Evolutionary conservation across 2,888 invertebrate genomes (phyloP).

Genomic region (Alsophila aescularia): DNA sequence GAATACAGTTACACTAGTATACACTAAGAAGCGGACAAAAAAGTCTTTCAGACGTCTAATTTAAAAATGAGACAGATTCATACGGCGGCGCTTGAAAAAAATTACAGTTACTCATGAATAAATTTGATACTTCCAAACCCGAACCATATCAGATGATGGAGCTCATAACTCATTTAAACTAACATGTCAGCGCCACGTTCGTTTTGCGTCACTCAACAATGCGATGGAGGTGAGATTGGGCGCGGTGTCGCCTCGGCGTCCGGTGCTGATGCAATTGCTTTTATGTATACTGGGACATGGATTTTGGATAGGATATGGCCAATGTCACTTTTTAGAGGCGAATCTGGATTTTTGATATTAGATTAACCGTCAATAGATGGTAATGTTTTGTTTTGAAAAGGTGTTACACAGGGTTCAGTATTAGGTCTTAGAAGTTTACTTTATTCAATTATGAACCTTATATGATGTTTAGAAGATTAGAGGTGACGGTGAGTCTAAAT

Average conservation of each 20-base stretch:
- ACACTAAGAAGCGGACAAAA: background rate
- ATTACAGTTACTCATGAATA: slow-evolving; percentile 16
- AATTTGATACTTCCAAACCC: slow-evolving; percentile 27
- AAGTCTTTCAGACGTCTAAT: background rate
- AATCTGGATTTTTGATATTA: slow-evolving; percentile 3
- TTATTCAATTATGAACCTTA: too few species aligned
- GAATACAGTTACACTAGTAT: background rate
- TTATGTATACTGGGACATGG: slow-evolving; percentile 40
- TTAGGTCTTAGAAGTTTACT: background rate
- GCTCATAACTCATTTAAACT: slow-evolving; percentile 49
- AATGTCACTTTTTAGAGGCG: slow-evolving; percentile 43
- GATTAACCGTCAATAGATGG: background rate
- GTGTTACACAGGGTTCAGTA: slow-evolving; percentile 13
- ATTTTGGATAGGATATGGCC: slow-evolving; percentile 47
- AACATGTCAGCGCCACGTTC: slow-evolving; percentile 45
- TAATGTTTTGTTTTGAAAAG: background rate
- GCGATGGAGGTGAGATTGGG: slow-evolving; percentile 60
- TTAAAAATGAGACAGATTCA: background rate
- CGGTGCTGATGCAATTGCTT: slow-evolving; percentile 62
- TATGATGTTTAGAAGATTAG: too few species aligned
- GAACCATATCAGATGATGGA: slow-evolving; percentile 40
- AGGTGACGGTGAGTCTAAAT: too few species aligned
- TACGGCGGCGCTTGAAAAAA: slow-evolving; percentile 10
- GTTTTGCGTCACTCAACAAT: slow-evolving; percentile 61
- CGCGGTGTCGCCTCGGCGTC: slow-evolving; percentile 55